Conservation (phyloP, 2,113 vertebrate genomes). For the Geococcyx californianus region DNA sequence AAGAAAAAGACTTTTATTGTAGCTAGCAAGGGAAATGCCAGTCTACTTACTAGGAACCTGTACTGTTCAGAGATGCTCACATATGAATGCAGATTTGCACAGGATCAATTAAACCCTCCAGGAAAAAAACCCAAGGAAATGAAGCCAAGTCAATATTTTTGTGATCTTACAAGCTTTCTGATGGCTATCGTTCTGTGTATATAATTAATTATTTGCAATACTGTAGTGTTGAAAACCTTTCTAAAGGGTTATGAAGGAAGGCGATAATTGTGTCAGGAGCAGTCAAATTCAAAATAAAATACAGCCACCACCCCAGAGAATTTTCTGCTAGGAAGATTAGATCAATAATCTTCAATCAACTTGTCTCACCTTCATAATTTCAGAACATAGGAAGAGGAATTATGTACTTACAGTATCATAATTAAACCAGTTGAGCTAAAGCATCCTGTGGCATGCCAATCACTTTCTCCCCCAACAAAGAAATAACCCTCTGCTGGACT, state of each 20-base stretch:
- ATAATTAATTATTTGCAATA: background rate
- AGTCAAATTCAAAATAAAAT: background rate
- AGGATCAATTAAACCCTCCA: background rate
- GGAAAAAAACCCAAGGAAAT: background rate
- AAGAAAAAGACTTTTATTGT: background rate
- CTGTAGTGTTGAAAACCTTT: background rate
- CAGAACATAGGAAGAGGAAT: background rate
- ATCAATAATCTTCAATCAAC: slow-evolving; percentile 3
- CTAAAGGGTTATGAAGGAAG: background rate
- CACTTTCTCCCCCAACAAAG: background rate
- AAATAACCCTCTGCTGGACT: background rate
- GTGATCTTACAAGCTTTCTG: background rate
- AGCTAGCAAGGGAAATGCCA: background rate
- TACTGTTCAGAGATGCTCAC: background rate
- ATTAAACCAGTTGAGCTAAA: background rate
- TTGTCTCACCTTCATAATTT: background rate
- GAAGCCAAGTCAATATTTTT: background rate
- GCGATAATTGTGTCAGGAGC: background rate
- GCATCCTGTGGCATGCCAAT: background rate
- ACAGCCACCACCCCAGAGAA: background rate
- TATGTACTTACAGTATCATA: background rate
- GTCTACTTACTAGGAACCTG: background rate
- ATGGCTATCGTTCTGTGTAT: background rate
- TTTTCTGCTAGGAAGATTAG: background rate
- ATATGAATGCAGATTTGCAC: background rate